Evolutionary conservation across 2,888 invertebrate genomes (phyloP).

Genomic region (Frankliniella intonsa): DNA sequence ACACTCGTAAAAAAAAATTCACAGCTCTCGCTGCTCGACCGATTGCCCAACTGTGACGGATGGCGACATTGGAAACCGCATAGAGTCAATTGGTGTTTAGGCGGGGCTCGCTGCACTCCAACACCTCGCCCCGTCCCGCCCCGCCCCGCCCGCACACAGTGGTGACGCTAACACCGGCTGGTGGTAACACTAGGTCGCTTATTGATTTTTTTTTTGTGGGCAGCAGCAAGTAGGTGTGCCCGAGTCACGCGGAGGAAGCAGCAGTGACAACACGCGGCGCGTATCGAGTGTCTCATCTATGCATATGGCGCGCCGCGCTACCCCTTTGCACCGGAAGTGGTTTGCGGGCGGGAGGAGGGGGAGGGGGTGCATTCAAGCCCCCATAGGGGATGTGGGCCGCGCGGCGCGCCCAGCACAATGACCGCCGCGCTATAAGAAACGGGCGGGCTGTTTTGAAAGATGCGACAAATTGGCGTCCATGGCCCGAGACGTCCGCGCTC

Average conservation of each 20-base stretch:
- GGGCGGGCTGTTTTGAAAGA: background rate
- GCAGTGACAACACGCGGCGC: background rate
- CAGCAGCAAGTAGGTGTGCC: no score
- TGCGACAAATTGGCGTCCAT: background rate
- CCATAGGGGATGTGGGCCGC: background rate
- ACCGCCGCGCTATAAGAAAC: background rate
- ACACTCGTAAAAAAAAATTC: background rate
- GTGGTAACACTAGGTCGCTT: no score
- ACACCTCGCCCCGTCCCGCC: no score
- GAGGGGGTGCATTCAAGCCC: background rate
- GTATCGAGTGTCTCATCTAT: constrained; percentile 1
- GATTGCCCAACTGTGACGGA: background rate
- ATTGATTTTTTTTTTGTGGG: no score
- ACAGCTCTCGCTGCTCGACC: background rate
- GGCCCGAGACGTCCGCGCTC: background rate
- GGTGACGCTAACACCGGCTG: no score
- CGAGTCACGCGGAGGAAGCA: background rate
- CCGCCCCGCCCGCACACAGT: no score
- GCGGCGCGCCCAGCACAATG: background rate
- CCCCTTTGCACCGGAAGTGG: constrained; percentile 9
- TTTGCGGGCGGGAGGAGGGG: background rate
- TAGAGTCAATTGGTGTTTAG: no score
- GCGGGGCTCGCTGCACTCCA: no score
- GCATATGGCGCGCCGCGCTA: background rate
- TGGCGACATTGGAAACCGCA: no score